Conservation (phyloP, 2,797 vertebrate genomes). For the Scarus forsteni region DNA sequence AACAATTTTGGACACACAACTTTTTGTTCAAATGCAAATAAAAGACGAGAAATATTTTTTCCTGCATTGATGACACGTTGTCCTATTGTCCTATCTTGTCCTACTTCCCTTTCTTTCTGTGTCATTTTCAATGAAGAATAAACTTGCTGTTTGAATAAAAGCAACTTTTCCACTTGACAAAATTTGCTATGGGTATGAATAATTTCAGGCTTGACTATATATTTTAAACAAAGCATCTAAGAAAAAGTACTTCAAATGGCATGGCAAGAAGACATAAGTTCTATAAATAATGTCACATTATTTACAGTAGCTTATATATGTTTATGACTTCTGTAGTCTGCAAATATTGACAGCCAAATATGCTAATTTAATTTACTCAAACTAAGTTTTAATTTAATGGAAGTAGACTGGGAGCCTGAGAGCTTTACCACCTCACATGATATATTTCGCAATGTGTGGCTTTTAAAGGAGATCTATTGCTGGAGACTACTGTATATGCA, state of each 20-base stretch:
- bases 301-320: constrained; percentile 6
- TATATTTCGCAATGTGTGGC: constrained; percentile 51
- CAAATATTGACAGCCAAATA: constrained; percentile 40
- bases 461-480: constrained; percentile 62
- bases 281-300: neutral
- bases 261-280: neutral
- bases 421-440: constrained; percentile 43
- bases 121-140: too few species aligned
- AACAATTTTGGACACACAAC: too few species aligned
- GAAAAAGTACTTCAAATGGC: neutral
- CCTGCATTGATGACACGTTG: too few species aligned
- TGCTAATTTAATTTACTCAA: constrained; percentile 44
- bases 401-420: constrained; percentile 12
- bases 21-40: too few species aligned
- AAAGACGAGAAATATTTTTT: too few species aligned
- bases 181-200: too few species aligned
- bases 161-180: too few species aligned
- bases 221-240: too few species aligned
- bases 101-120: too few species aligned
- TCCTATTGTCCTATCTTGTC: too few species aligned
- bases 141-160: too few species aligned
- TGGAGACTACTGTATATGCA: constrained; percentile 50
- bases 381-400: constrained; percentile 18
- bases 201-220: too few species aligned
- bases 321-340: constrained; percentile 45